A percentile compares a stretch with the other conserved stretches of the same genome.
These are phyloP conservation scores for Chelonoidis abingdonii DNA, from an alignment of 2,113 vertebrate species.

Conservation along the genomic window DNA sequence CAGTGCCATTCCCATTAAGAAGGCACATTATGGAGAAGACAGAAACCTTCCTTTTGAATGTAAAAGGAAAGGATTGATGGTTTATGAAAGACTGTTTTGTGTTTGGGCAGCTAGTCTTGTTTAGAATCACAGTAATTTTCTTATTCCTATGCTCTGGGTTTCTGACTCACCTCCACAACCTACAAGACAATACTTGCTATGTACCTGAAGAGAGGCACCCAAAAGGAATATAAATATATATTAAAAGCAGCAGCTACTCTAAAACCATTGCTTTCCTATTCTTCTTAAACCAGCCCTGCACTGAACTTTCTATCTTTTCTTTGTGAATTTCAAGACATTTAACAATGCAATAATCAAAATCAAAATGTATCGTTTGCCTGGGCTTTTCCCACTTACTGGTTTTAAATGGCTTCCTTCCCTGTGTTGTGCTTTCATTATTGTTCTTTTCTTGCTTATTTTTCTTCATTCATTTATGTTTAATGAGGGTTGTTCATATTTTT, in stretches of 20 bases:
- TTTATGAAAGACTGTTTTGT: neutral
- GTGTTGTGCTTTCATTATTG: neutral
- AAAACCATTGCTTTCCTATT: slow-evolving; percentile 40
- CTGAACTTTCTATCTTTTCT: neutral
- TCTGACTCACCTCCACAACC: neutral
- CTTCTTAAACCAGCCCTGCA: slow-evolving; percentile 10
- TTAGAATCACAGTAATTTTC: neutral
- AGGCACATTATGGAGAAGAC: neutral
- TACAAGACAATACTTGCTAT: neutral
- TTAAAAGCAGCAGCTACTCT: slow-evolving; percentile 37
- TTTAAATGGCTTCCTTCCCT: slow-evolving; percentile 3
- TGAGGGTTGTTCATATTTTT: neutral
- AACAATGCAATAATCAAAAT: slow-evolving; percentile 44
- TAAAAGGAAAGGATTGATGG: neutral
- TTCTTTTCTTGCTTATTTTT: neutral
- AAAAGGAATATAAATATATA: neutral
- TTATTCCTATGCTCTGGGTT: neutral
- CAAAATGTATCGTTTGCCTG: slow-evolving; percentile 1
- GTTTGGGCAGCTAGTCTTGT: neutral
- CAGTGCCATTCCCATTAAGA: neutral
- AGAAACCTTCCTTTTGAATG: neutral
- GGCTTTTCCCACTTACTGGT: neutral
- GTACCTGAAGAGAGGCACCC: neutral
- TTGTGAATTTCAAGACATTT: slow-evolving; percentile 33
- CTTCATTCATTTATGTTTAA: neutral